phyloP scores from a whole-genome alignment of 64 coral and sea anemone species.

The Anthopleura sola region DNA sequence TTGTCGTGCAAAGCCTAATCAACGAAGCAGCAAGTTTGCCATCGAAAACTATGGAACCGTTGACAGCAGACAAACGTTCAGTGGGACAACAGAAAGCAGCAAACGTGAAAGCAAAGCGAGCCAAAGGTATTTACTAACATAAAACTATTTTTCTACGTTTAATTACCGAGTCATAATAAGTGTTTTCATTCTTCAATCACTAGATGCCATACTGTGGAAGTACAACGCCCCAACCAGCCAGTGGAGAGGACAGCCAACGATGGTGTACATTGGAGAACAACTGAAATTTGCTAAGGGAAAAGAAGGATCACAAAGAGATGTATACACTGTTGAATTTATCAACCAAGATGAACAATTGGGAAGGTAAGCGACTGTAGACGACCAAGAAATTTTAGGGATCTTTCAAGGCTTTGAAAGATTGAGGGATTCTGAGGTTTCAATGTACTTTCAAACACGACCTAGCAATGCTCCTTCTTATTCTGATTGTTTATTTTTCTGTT shows the following conservation, averaged over 20 bases:
- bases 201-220: slow-evolving; percentile 56
- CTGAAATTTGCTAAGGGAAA: slow-evolving; percentile 63
- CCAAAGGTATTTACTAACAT: background rate
- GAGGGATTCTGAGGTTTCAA: too few relatives aligned
- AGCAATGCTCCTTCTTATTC: too few relatives aligned
- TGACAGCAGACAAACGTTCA: background rate
- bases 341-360: slow-evolving; percentile 88
- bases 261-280: slow-evolving; percentile 70
- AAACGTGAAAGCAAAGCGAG: background rate
- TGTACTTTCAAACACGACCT: too few relatives aligned
- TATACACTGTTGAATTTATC: slow-evolving; percentile 84
- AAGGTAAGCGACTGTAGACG: slow-evolving; percentile 29
- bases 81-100: background rate
- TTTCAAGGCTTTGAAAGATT: too few relatives aligned
- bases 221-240: slow-evolving; percentile 39
- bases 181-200: background rate
- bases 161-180: background rate
- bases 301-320: slow-evolving; percentile 84
- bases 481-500: too few relatives aligned
- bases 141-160: too few relatives aligned
- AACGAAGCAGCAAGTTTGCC: slow-evolving; percentile 18
- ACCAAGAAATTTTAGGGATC: too few relatives aligned
- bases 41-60: background rate
- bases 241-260: slow-evolving; percentile 55
- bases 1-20: slow-evolving; percentile 27